A percentile compares a stretch with the other conserved stretches of the same genome.
These are phyloP conservation scores for Acleris laterana DNA, from an alignment of 2,888 invertebrate species.

Conservation along the genomic window DNA sequence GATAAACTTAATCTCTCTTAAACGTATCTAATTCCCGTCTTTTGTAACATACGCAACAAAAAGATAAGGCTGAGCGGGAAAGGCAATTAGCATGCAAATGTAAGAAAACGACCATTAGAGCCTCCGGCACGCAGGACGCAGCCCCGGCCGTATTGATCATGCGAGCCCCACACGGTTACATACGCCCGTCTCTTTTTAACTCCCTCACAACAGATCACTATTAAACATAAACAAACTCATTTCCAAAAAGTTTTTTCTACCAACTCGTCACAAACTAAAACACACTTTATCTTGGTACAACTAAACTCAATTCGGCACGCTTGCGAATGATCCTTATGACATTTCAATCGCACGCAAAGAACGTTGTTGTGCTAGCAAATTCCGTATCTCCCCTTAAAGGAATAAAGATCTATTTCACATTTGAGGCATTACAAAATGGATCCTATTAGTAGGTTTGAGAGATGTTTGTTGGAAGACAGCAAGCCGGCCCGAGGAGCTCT, in stretches of 20 bases:
- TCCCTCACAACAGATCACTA: constrained; percentile 81
- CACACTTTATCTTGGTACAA: constrained; percentile 1
- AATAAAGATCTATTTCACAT: constrained; percentile 82
- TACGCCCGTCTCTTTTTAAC: constrained; percentile 83
- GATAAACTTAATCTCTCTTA: constrained; percentile 32
- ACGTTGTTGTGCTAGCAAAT: constrained; percentile 79
- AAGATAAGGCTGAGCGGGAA: constrained; percentile 57
- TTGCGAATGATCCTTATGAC: constrained; percentile 38
- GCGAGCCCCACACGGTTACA: constrained; percentile 78
- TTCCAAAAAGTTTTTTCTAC: constrained; percentile 56
- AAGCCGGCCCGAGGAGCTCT: constrained; percentile 37
- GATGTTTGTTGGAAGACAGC: constrained; percentile 44
- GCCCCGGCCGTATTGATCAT: constrained; percentile 77
- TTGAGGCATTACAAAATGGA: constrained; percentile 74
- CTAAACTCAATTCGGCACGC: constrained; percentile 39
- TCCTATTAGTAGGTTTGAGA: constrained; percentile 66
- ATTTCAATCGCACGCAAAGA: constrained; percentile 40
- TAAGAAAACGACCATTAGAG: constrained; percentile 82
- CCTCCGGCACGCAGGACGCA: constrained; percentile 60
- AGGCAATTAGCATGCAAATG: constrained; percentile 83
- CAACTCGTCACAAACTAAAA: constrained; percentile 40
- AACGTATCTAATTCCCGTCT: constrained; percentile 65
- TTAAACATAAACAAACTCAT: constrained; percentile 75
- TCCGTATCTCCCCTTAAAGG: constrained; percentile 78
- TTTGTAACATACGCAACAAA: constrained; percentile 73